phyloP scores from a whole-genome alignment of 1,140 invertebrate genomes.

The Neomicropteryx cornuta region DNA sequence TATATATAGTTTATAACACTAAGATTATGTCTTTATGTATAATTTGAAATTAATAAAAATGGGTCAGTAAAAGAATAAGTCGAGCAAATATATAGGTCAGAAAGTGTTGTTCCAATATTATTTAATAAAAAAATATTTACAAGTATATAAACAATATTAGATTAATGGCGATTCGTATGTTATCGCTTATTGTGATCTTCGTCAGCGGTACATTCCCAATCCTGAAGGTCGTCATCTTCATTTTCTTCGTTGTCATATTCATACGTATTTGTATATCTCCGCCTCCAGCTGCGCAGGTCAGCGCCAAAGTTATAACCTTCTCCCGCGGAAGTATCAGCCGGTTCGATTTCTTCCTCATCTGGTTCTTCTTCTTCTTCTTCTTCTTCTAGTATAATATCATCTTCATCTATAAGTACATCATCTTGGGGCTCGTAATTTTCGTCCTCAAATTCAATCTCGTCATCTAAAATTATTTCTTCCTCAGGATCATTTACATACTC shows the following conservation, averaged over 20 bases:
- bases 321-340: slow-evolving; percentile 19
- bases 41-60: no score
- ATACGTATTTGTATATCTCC: slow-evolving; percentile 15
- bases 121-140: no score
- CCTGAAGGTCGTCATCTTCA: slow-evolving; percentile 25
- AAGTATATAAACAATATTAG: no score
- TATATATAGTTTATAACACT: no score
- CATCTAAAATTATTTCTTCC: slow-evolving; percentile 24
- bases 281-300: slow-evolving; percentile 23
- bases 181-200: no score
- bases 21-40: no score
- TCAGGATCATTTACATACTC: slow-evolving; percentile 7
- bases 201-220: slow-evolving; percentile 41
- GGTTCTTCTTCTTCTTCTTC: slow-evolving; percentile 20
- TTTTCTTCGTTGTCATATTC: slow-evolving; percentile 20
- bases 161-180: no score
- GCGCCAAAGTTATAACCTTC: slow-evolving; percentile 27
- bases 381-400: slow-evolving; percentile 37
- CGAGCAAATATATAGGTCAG: no score
- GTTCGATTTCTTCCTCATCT: slow-evolving; percentile 18
- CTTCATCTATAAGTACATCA: slow-evolving; percentile 24
- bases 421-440: slow-evolving; percentile 26
- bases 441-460: slow-evolving; percentile 21
- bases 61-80: no score
- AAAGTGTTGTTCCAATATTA: no score